Conservation (phyloP, 2,888 invertebrate genomes). For the Empis stercorea region DNA sequence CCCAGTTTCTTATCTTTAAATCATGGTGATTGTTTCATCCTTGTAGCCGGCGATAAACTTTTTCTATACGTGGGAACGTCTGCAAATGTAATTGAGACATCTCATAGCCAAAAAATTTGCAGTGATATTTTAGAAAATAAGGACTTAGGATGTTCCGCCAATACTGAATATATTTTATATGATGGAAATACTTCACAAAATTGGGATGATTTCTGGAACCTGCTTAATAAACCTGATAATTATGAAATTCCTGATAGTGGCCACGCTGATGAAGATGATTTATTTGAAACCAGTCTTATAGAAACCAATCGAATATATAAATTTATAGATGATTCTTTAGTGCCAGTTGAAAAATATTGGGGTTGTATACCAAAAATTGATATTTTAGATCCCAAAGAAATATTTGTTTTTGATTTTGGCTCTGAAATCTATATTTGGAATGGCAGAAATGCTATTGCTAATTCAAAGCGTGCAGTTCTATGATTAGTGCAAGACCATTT, state of each 20-base stretch:
- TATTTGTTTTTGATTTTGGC: constrained; percentile 86
- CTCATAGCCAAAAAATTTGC: constrained; percentile 76
- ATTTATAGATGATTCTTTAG: constrained; percentile 58
- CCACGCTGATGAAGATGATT: constrained; percentile 78
- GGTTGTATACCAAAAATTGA: constrained; percentile 70
- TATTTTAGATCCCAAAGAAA: constrained; percentile 69
- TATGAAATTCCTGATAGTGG: constrained; percentile 46
- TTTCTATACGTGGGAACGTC: constrained; percentile 78
- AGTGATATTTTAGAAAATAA: constrained; percentile 68
- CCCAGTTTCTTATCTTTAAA: constrained; percentile 66
- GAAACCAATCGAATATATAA: constrained; percentile 84
- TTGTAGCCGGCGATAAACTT: constrained; percentile 61
- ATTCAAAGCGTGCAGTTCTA: constrained; percentile 58
- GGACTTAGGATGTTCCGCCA: constrained; percentile 67
- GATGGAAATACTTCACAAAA: constrained; percentile 48
- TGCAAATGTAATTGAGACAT: constrained; percentile 83
- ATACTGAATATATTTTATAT: constrained; percentile 26
- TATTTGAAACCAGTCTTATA: constrained; percentile 72
- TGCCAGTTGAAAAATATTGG: constrained; percentile 66
- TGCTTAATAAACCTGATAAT: constrained; percentile 50
- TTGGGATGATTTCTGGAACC: constrained; percentile 54
- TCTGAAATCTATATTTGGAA: constrained; percentile 92
- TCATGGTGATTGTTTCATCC: constrained; percentile 79
- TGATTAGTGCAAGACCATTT: constrained; percentile 65
- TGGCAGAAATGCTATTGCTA: constrained; percentile 68